Evolutionary conservation across 64 coral and sea anemone species (phyloP).

Genomic region (Trachythela sp.): DNA sequence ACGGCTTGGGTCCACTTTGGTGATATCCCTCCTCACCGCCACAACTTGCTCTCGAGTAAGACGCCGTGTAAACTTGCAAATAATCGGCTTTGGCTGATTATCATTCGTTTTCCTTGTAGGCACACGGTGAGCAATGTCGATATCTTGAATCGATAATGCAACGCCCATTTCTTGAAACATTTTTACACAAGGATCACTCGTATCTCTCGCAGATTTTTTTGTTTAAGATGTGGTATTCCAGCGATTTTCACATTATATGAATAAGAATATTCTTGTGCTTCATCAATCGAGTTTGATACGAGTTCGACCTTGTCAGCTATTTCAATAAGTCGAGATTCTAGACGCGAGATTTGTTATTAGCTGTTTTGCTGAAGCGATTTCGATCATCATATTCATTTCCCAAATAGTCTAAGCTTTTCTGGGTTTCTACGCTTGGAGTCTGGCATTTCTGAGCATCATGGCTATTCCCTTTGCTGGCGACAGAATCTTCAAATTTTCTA

Average conservation of each 20-base stretch:
- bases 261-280: constrained; percentile 32
- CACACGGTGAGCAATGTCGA: constrained; percentile 52
- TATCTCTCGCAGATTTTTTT: constrained; percentile 27
- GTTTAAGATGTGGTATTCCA: constrained; percentile 26
- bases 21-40: background rate
- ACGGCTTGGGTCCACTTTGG: background rate
- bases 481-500: background rate
- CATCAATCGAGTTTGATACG: constrained; percentile 25
- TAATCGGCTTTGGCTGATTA: constrained; percentile 40
- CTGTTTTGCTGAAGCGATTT: background rate
- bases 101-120: background rate
- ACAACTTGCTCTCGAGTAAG: constrained; percentile 39
- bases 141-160: constrained; percentile 16
- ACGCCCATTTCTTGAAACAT: constrained; percentile 19
- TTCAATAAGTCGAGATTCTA: background rate
- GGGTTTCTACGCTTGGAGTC: background rate
- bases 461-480: background rate
- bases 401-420: background rate
- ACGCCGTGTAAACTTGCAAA: constrained; percentile 46
- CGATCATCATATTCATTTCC: constrained; percentile 22
- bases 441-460: background rate
- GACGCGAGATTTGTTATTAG: background rate
- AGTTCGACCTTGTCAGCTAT: constrained; percentile 22
- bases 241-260: constrained; percentile 54
- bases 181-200: constrained; percentile 11